Evolutionary conservation across 2,888 invertebrate genomes (phyloP).

Genomic region (Melitaea athalia): DNA sequence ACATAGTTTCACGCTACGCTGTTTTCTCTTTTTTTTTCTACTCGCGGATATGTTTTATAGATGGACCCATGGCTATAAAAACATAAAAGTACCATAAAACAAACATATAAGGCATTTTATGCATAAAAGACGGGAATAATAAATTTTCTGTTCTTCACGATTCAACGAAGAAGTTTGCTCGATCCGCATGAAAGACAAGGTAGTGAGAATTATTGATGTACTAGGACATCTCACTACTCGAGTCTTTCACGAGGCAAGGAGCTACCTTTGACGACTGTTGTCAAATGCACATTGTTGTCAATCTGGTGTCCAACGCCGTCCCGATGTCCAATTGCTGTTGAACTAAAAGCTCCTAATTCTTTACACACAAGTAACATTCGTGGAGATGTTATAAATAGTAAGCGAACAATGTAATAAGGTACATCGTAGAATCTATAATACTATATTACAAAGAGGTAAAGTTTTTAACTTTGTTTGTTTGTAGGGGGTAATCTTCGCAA

Average conservation of each 20-base stretch:
- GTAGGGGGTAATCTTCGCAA: too few species aligned
- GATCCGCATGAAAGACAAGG: slow-evolving; percentile 98
- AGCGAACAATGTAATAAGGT: not conserved
- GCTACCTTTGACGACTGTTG: slow-evolving; percentile 45
- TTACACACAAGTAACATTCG: not conserved
- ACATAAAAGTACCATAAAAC: not conserved
- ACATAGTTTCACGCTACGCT: too few species aligned
- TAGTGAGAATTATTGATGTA: slow-evolving; percentile 89
- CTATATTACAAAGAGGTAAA: too few species aligned
- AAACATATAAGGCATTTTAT: not conserved
- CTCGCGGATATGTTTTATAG: not conserved
- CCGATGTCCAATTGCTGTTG: not conserved
- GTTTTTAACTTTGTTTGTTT: too few species aligned
- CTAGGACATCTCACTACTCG: slow-evolving; percentile 97
- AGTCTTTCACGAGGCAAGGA: slow-evolving; percentile 94
- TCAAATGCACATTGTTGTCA: too few species aligned
- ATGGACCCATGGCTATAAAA: not conserved
- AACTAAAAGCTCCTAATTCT: not conserved
- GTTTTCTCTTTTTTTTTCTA: not conserved
- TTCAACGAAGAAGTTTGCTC: slow-evolving; percentile 58
- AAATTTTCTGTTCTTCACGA: slow-evolving; percentile 21
- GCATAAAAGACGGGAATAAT: not conserved
- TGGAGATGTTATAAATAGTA: too few species aligned
- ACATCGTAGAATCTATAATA: not conserved
- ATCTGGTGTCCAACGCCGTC: slow-evolving; percentile 10